Conservation (phyloP, 2,113 vertebrate genomes). For the Dipodomys spectabilis region DNA sequence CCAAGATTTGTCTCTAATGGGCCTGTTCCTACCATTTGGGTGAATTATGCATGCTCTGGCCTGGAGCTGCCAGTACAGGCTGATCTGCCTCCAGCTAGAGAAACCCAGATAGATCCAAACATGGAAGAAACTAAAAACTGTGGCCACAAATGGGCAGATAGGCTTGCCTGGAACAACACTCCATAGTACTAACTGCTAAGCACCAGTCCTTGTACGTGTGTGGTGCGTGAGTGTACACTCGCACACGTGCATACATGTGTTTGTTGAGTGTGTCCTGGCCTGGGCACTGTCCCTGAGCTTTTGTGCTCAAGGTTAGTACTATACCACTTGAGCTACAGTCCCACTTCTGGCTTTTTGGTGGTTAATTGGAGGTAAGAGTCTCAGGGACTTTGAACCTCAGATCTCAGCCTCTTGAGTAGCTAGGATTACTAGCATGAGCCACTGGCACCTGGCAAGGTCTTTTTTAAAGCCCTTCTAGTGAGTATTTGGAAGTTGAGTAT, state of each 20-base stretch:
- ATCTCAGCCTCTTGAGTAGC: too few species aligned
- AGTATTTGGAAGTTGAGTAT: not conserved
- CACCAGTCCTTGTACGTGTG: not conserved
- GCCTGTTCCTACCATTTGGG: not conserved
- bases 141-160: not conserved
- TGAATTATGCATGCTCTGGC: conserved; percentile 30
- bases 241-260: too few species aligned
- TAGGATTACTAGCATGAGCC: too few species aligned
- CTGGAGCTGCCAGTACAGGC: not conserved
- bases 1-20: not conserved
- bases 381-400: too few species aligned
- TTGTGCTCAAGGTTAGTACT: too few species aligned
- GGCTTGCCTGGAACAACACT: not conserved
- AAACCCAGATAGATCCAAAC: not conserved
- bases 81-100: not conserved
- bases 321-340: too few species aligned
- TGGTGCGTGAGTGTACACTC: too few species aligned
- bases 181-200: not conserved
- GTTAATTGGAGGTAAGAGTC: too few species aligned
- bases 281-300: too few species aligned
- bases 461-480: not conserved
- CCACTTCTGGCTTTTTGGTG: too few species aligned
- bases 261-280: too few species aligned
- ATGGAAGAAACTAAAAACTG: not conserved
- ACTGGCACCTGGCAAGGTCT: not conserved